Evolutionary conservation across 2,113 vertebrate genomes (phyloP).

Genomic region (Etheostoma cragini): DNA sequence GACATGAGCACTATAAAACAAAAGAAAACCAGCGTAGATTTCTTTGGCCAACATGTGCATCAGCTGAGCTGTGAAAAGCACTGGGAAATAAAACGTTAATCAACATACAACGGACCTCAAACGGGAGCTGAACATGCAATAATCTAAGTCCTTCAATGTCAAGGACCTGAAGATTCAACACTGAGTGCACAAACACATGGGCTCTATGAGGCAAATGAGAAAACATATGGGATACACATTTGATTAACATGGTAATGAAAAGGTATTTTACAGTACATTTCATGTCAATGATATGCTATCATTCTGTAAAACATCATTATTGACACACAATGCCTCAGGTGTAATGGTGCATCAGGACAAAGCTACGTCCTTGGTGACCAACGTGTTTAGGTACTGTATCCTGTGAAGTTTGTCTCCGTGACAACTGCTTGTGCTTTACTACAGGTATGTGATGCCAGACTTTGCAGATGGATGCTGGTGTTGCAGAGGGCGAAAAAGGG

Average conservation of each 20-base stretch:
- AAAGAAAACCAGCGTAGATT: slow-evolving; percentile 27
- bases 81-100: slow-evolving; percentile 10
- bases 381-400: not conserved
- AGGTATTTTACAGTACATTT: not conserved
- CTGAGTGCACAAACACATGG: not conserved
- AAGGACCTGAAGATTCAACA: not conserved
- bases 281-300: not conserved
- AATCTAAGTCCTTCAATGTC: slow-evolving; percentile 13
- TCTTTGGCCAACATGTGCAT: slow-evolving; percentile 29
- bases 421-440: slow-evolving; percentile 16
- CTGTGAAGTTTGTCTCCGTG: slow-evolving; percentile 25
- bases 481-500: slow-evolving; percentile 8
- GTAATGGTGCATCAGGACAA: not conserved
- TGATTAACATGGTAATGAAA: not conserved
- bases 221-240: not conserved
- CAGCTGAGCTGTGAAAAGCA: slow-evolving; percentile 42
- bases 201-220: not conserved
- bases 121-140: slow-evolving; percentile 61
- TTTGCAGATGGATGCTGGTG: slow-evolving; percentile 24
- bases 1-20: too few relatives aligned
- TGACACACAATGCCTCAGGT: not conserved
- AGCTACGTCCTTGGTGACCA: not conserved
- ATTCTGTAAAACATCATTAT: not conserved
- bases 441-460: slow-evolving; percentile 18
- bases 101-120: slow-evolving; percentile 30